These are phyloP conservation scores for Chrysogorgia sp. DNA, from an alignment of 92 coral and sea anemone species.

Conservation along the genomic window DNA sequence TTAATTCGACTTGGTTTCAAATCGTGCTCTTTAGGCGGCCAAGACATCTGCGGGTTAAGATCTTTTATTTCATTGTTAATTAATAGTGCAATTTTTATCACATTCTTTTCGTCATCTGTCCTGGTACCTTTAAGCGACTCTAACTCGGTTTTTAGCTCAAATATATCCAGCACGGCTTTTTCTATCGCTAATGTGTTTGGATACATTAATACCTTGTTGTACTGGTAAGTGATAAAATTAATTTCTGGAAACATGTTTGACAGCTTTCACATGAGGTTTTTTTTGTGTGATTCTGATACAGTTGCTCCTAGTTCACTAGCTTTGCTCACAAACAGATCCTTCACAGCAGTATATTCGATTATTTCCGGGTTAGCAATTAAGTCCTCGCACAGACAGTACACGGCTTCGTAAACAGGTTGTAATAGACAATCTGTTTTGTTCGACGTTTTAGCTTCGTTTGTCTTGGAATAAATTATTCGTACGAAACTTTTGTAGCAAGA, in stretches of 20 bases:
- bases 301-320: conserved; percentile 34
- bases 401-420: not conserved
- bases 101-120: conserved; percentile 24
- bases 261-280: conserved; percentile 46
- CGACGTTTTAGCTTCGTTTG: conserved; percentile 21
- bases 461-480: conserved; percentile 27
- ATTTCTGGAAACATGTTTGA: conserved; percentile 53
- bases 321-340: conserved; percentile 14
- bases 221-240: conserved; percentile 49
- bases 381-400: conserved; percentile 31
- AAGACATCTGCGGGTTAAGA: conserved; percentile 47
- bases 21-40: conserved; percentile 58
- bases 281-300: conserved; percentile 37
- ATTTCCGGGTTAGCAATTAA: conserved; percentile 25
- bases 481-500: conserved; percentile 56
- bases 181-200: conserved; percentile 35
- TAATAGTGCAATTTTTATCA: conserved; percentile 48
- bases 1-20: conserved; percentile 4
- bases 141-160: conserved; percentile 52
- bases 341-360: conserved; percentile 35
- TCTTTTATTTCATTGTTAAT: too few species aligned
- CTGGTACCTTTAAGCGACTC: not conserved
- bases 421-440: conserved; percentile 21
- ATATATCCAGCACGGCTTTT: conserved; percentile 44
- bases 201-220: conserved; percentile 55